These are phyloP conservation scores for Onychostruthus taczanowskii DNA, from an alignment of 2,113 vertebrate species.

Conservation along the genomic window DNA sequence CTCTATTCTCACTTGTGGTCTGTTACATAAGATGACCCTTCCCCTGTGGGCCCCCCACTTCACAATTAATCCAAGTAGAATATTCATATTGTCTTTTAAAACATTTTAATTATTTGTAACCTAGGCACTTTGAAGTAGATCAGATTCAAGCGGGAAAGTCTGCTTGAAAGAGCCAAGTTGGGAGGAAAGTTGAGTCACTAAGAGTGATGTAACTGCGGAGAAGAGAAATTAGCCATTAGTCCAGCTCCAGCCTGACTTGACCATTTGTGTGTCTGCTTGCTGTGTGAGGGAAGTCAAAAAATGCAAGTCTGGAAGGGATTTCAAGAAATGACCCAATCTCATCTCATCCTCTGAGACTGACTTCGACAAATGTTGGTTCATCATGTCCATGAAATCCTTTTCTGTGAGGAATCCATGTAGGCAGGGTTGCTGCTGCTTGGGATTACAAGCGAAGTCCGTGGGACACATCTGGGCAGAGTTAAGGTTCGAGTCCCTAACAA, in stretches of 20 bases:
- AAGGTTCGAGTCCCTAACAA: neutral
- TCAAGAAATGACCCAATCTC: neutral
- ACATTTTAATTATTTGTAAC: constrained; percentile 36
- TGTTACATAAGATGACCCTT: constrained; percentile 44
- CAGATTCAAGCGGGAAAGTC: constrained; percentile 21
- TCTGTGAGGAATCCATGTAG: neutral
- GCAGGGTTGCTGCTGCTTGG: neutral
- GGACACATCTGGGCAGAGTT: neutral
- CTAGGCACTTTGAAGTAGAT: constrained; percentile 4
- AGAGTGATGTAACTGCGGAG: neutral
- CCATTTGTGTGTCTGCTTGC: neutral
- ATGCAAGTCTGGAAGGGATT: neutral
- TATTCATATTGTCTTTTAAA: constrained; percentile 15
- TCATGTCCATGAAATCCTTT: neutral
- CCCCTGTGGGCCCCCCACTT: neutral
- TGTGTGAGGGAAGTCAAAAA: neutral
- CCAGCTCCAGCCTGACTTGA: neutral
- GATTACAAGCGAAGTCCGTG: fast-evolving
- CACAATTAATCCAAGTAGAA: constrained; percentile 2
- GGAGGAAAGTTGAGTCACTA: neutral
- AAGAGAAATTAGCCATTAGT: neutral
- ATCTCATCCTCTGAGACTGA: neutral
- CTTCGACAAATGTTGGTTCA: neutral
- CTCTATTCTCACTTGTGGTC: neutral
- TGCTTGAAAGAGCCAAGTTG: neutral